Evolutionary conservation across 2,113 vertebrate genomes (phyloP).

Genomic region (Chaetodon trifascialis): DNA sequence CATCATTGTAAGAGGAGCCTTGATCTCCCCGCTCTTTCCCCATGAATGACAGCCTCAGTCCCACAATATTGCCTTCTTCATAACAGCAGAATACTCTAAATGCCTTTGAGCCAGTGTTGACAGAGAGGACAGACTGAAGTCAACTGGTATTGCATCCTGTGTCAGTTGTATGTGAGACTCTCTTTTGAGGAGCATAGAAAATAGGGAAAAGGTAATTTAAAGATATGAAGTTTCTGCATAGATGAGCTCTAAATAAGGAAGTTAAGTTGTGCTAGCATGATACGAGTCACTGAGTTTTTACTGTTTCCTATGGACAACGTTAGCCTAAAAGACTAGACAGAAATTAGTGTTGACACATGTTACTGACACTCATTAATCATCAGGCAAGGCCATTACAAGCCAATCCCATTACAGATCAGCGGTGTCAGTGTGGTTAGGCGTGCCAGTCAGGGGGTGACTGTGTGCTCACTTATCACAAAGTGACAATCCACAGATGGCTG

Average conservation of each 20-base stretch:
- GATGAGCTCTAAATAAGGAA: too few relatives aligned
- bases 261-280: background rate
- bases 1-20: background rate
- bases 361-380: slow-evolving; percentile 64
- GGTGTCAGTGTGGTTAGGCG: slow-evolving; percentile 8
- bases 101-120: slow-evolving; percentile 30
- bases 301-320: slow-evolving; percentile 13
- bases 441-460: slow-evolving; percentile 47
- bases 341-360: slow-evolving; percentile 42
- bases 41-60: background rate
- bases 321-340: slow-evolving; percentile 10
- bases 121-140: background rate
- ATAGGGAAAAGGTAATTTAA: background rate
- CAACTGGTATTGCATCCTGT: background rate
- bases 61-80: slow-evolving; percentile 40
- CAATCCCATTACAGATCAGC: slow-evolving; percentile 53
- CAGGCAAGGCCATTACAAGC: slow-evolving; percentile 43
- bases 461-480: slow-evolving; percentile 57
- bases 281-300: slow-evolving; percentile 3
- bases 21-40: background rate
- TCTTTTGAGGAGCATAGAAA: slow-evolving; percentile 11
- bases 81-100: slow-evolving; percentile 46
- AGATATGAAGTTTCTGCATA: background rate
- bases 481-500: slow-evolving; percentile 60
- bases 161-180: background rate